Evolutionary conservation across 2,888 invertebrate genomes (phyloP), one percentile per base, ranked within the genome.

Genomic region (Anaspis maculata): DNA sequence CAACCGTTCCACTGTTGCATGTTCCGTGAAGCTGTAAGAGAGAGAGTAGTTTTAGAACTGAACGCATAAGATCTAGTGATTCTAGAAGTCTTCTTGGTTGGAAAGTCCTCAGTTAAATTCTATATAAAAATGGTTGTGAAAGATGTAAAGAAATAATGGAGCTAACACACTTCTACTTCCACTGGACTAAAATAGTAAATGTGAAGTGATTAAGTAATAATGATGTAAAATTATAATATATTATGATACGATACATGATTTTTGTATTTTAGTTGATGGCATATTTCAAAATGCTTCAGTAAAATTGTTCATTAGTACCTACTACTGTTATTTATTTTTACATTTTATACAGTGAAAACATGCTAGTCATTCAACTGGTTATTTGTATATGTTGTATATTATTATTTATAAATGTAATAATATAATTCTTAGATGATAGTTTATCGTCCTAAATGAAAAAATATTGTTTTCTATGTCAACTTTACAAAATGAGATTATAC

Each of bases 361-460:
- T 63, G 61, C 64, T 64, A 64, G 64, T 64, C 63, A 62, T 56
- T 58, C 48, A 57, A 56, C 48, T 57, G 54, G 54, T 58, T 59
- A 57, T 56, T 56, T 57, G 56, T 59, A 58, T 55, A 56, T 56
- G 54, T 57, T 60, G 59, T 59, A 57, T 45, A 57, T 54, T 53
- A 49, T 56, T 54, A 56, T 59, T 58, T 56, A 57, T 57, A 52
- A 54, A 51, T 51, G 45, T 52, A 53, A 52, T 52, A 49, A 47
- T 50, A 50, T 53, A 48, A 49, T 42, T 40, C 42, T 30, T 49
- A 40, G 31, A 31, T n/a, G 23, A 31, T 30, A 39, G 34, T 40
- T 38, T 29, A 37, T 40, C 35, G 37, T 41, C 34, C 15, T 26
- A n/a, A n/a, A n/a, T n/a, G n/a, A 30, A 25, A 31, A 34, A 33